Base-by-base conservation (phyloP, 1,140 invertebrate genomes). In the Agrypnia vestita region DNA sequence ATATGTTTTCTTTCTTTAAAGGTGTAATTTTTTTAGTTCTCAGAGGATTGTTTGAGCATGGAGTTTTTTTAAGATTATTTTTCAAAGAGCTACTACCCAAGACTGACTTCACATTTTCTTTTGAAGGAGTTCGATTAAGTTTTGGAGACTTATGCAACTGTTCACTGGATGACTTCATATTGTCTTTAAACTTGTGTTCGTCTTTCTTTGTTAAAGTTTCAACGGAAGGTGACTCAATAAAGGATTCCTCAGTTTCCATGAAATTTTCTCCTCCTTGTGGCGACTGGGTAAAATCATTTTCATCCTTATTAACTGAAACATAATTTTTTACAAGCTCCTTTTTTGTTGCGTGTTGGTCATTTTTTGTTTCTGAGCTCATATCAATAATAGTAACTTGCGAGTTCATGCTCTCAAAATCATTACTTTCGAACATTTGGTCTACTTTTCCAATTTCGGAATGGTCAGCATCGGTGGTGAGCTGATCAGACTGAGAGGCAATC, bases 341-440 rank as follows among this genome's bases (percentile, higher is more conserved):
- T 35, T 64, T 64, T 15, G 9, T 7, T 11, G 15, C 15, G 15
- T 69, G 64, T 49, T 17, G 15, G 9, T 73, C 69, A 25, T 35
- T 73, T 53, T 53, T 21, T 4, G 17, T n/a, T 49, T 82, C 81
- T 17, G 75, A 69, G 61, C 78, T 73, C 12, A 61, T 55, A 62
- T 80, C 82, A 12, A 83, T 83, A 21, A 83, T 79, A 3, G 82
- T 83, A 10, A 80, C 76, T 79, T 80, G 79, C 15, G 82, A 83
- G 69, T 83, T 83, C 79, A 83, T 80, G 49, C 79, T 83, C 47
- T 83, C 82, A 19, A 76, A 80, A 11, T 80, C 76, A 49, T 82
- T 80, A 59, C 59, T 76, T 21, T 75, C 53, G 51, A 62, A 53
- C 21, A 69, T 4, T 19, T 69, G 21, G 0, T 69, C 64, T 35